Conservation (phyloP, 2,888 invertebrate species). For the Germaria angustata region DNA sequence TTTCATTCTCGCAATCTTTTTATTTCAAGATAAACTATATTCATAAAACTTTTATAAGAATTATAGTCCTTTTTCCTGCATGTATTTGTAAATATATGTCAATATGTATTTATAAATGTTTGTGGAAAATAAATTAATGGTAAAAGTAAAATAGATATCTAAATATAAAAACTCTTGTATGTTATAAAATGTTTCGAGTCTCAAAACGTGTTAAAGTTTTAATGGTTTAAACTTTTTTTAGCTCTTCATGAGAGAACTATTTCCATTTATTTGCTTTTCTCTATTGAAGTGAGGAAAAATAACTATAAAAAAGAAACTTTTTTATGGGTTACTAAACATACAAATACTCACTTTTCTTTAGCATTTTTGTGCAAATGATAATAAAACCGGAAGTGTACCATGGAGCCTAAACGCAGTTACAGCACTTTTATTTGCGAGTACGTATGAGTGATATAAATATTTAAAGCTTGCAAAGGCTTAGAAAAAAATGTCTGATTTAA, state of each 20-base stretch:
- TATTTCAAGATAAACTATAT: conserved; percentile 46
- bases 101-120: not conserved
- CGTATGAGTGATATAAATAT: conserved; percentile 46
- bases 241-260: not conserved
- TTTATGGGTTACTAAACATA: conserved; percentile 51
- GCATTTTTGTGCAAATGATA: conserved; percentile 29
- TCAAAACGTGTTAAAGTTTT: conserved; percentile 65
- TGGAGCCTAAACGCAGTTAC: not conserved
- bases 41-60: conserved; percentile 56
- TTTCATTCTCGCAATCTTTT: not conserved
- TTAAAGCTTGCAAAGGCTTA: conserved; percentile 42
- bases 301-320: not conserved
- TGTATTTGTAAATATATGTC: conserved; percentile 14
- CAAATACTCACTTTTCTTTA: conserved; percentile 26
- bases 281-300: not conserved
- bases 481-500: not conserved
- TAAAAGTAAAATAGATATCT: conserved; percentile 34
- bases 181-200: conserved; percentile 52
- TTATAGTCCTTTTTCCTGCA: conserved; percentile 43
- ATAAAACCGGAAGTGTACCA: conserved; percentile 56
- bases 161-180: conserved; percentile 19
- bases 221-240: conserved; percentile 33
- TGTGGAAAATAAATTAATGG: not conserved
- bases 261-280: conserved; percentile 20
- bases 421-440: not conserved